A percentile compares a stretch with the other conserved stretches of the same genome.
These are phyloP conservation scores for Babylonia areolata DNA, from an alignment of 1,140 invertebrate genomes.

Conservation along the genomic window DNA sequence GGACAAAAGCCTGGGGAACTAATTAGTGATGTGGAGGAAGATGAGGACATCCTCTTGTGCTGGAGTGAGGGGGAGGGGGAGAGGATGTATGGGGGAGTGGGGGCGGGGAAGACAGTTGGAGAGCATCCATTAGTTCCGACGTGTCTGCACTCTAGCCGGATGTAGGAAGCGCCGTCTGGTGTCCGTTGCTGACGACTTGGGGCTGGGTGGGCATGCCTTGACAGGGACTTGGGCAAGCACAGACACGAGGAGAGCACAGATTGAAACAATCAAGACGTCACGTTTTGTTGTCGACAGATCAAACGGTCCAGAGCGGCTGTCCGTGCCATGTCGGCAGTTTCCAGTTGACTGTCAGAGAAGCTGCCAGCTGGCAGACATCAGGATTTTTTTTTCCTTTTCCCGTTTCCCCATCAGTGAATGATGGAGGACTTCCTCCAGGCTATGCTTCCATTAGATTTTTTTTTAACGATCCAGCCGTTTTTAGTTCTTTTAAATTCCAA, in stretches of 20 bases:
- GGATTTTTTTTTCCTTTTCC: too few relatives aligned
- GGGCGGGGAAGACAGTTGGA: not conserved
- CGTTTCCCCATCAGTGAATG: too few relatives aligned
- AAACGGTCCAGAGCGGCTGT: too few relatives aligned
- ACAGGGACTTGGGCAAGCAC: too few relatives aligned
- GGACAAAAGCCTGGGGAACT: constrained; percentile 26
- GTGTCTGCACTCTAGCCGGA: not conserved
- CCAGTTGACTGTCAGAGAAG: too few relatives aligned
- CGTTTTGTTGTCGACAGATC: not conserved
- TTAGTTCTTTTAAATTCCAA: too few relatives aligned
- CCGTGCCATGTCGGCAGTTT: not conserved
- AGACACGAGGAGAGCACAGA: not conserved
- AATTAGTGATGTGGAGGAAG: constrained; percentile 25
- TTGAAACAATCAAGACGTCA: not conserved
- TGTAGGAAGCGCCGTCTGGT: not conserved
- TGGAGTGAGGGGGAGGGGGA: too few relatives aligned
- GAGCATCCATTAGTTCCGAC: constrained; percentile 21
- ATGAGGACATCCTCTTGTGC: constrained; percentile 29
- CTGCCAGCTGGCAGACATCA: too few relatives aligned
- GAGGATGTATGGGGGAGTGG: too few relatives aligned
- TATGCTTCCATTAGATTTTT: too few relatives aligned
- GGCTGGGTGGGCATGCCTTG: not conserved
- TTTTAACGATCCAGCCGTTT: too few relatives aligned
- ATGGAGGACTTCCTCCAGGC: too few relatives aligned
- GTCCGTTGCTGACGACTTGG: not conserved